Percentiles rank a stretch among this genome's conserved stretches.
Evolutionary conservation across 2,113 vertebrate species (phyloP).

Genomic region (Thunnus thynnus): DNA sequence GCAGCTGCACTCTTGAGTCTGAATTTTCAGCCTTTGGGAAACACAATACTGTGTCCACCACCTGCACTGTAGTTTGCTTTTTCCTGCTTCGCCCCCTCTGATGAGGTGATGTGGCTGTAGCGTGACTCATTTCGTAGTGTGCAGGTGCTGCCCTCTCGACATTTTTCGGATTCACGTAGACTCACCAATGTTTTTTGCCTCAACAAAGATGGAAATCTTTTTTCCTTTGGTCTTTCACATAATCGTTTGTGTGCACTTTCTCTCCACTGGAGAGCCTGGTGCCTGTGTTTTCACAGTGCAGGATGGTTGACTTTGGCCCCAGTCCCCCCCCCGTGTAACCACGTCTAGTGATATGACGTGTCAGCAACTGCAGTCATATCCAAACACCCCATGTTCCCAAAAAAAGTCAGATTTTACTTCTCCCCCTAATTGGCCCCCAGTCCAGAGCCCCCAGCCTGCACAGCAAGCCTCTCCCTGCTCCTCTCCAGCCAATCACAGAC

Average conservation of each 20-base stretch:
- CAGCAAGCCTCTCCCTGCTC: slow-evolving; percentile 60
- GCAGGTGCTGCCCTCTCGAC: slow-evolving; percentile 44
- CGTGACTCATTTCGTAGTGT: slow-evolving; percentile 28
- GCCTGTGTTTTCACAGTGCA: slow-evolving; percentile 55
- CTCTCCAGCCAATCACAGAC: slow-evolving; percentile 71
- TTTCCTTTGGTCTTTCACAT: slow-evolving; percentile 22
- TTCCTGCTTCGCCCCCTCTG: slow-evolving; percentile 32
- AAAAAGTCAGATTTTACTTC: slow-evolving; percentile 68
- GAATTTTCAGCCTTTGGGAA: slow-evolving; percentile 43
- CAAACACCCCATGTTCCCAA: slow-evolving; percentile 53
- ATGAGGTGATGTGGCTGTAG: slow-evolving; percentile 58
- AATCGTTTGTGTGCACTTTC: slow-evolving; percentile 42
- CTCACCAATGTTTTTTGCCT: slow-evolving; percentile 9
- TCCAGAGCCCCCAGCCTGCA: slow-evolving; percentile 64
- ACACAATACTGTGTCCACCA: slow-evolving; percentile 33
- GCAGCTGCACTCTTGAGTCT: slow-evolving; percentile 39
- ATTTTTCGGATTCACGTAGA: slow-evolving; percentile 13
- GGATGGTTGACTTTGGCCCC: slow-evolving; percentile 75
- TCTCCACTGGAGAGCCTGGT: slow-evolving; percentile 38
- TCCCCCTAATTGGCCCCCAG: slow-evolving; percentile 74
- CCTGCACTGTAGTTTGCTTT: slow-evolving; percentile 24
- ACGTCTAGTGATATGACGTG: slow-evolving; percentile 51
- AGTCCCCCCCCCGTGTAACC: slow-evolving; percentile 38
- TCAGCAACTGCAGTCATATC: slow-evolving; percentile 66
- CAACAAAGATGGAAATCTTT: slow-evolving; percentile 22